phyloP scores from a whole-genome alignment of 2,113 vertebrate species.

The Mohoua ochrocephala region DNA sequence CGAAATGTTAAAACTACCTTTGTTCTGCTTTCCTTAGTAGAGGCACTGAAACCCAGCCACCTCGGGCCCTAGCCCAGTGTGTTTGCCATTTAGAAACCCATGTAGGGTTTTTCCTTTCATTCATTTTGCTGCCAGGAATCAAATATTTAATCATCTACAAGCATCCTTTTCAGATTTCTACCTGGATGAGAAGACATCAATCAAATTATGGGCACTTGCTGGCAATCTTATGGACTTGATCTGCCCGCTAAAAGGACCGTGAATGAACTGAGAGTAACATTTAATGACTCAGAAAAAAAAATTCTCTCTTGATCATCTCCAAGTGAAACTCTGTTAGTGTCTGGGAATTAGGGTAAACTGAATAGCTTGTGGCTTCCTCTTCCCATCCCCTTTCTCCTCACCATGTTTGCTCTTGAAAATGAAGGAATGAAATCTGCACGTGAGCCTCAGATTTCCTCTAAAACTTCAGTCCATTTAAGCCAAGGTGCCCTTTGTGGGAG shows the following conservation, averaged over 20 bases:
- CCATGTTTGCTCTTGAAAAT: not conserved
- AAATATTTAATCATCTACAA: constrained; percentile 1
- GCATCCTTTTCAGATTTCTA: constrained; percentile 13
- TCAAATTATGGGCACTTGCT: constrained; percentile 20
- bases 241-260: constrained; percentile 5
- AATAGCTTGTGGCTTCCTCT: not conserved
- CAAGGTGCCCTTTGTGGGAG: not conserved
- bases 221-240: not conserved
- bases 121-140: not conserved
- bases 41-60: not conserved
- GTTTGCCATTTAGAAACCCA: not conserved
- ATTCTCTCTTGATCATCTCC: not conserved
- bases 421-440: not conserved
- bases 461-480: not conserved
- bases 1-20: not conserved
- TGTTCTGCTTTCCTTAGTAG: not conserved
- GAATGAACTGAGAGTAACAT: constrained; percentile 28
- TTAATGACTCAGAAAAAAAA: constrained; percentile 3
- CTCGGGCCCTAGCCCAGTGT: not conserved
- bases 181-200: constrained; percentile 21
- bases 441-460: not conserved
- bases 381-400: not conserved
- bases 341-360: not conserved
- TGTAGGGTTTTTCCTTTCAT: not conserved
- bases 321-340: not conserved